Percentiles rank a stretch among this genome's conserved stretches.
These are phyloP conservation scores for Enteromius thamalakanensis DNA, from an alignment of 2,797 vertebrate species.

Conservation along the genomic window DNA sequence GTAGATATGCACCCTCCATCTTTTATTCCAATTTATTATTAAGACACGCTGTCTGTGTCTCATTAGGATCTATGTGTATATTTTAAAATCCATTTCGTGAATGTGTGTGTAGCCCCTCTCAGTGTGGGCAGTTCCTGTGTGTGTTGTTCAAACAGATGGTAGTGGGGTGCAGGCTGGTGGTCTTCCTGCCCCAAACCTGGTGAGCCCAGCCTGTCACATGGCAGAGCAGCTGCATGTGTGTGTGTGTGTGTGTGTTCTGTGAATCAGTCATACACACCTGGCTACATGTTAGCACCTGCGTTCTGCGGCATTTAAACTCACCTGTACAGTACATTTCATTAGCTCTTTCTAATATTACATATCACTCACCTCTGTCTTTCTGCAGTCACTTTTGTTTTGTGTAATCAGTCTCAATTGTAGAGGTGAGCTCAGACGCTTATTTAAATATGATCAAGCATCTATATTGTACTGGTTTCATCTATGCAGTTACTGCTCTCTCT, in stretches of 20 bases:
- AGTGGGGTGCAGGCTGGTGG: constrained; percentile 14
- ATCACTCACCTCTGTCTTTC: constrained; percentile 42
- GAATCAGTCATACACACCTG: constrained; percentile 25
- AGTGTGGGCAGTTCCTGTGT: constrained; percentile 1
- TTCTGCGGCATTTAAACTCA: not conserved
- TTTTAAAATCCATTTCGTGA: constrained; percentile 16
- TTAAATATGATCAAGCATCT: not conserved
- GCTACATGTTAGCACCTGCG: not conserved
- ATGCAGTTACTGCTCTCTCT: not conserved
- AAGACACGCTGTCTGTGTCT: not conserved
- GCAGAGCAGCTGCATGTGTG: constrained; percentile 34
- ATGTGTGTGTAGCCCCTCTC: constrained; percentile 7
- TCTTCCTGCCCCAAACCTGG: constrained; percentile 62
- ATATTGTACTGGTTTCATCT: not conserved
- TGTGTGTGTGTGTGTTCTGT: constrained; percentile 14
- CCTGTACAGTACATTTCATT: not conserved
- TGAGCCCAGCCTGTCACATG: constrained; percentile 58
- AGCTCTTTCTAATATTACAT: not conserved
- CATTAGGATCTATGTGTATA: constrained; percentile 7
- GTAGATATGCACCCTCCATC: not conserved
- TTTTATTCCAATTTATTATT: not conserved
- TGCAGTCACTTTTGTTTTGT: not conserved
- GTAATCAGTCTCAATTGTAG: not conserved
- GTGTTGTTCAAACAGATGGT: constrained; percentile 29
- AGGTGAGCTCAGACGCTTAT: not conserved